phyloP scores from a whole-genome alignment of 2,888 invertebrate genomes.

The Platerodrilus igneus region DNA sequence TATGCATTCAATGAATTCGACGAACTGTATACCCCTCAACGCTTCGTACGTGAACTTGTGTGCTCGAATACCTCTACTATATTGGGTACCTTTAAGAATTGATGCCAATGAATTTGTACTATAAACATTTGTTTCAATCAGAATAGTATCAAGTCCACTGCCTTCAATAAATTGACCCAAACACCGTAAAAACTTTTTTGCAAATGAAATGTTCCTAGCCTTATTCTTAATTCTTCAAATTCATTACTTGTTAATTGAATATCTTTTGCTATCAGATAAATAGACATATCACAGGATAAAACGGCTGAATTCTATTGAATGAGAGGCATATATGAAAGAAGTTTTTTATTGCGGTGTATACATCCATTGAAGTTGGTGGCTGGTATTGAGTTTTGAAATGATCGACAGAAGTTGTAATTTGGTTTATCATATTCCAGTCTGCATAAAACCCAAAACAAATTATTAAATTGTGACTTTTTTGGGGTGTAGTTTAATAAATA shows the following conservation, averaged over 20 bases:
- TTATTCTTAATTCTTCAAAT: constrained; percentile 26
- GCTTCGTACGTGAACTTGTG: constrained; percentile 26
- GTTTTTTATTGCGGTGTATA: constrained; percentile 31
- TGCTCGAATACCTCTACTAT: constrained; percentile 29
- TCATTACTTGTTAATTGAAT: constrained; percentile 28
- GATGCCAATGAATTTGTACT: constrained; percentile 27
- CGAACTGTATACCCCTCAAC: constrained; percentile 23
- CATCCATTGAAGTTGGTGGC: constrained; percentile 29
- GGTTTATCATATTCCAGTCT: constrained; percentile 23
- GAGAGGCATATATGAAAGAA: constrained; percentile 22
- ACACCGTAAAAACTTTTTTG: constrained; percentile 31
- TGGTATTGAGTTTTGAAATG: constrained; percentile 27
- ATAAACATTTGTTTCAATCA: constrained; percentile 29
- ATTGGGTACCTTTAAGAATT: constrained; percentile 26
- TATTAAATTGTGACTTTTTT: constrained; percentile 22
- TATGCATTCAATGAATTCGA: constrained; percentile 21
- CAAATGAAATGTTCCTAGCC: constrained; percentile 30
- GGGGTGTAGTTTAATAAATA: constrained; percentile 19
- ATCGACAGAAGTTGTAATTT: constrained; percentile 23
- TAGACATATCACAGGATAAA: constrained; percentile 27
- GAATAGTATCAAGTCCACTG: constrained; percentile 26
- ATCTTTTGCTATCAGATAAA: constrained; percentile 27
- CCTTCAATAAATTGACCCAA: constrained; percentile 31
- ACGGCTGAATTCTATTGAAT: constrained; percentile 26
- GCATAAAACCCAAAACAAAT: constrained; percentile 26